Evolutionary conservation across 92 coral and sea anemone genomes (phyloP), one percentile per base, ranked within the genome.

Genomic region (Muricea muricata): DNA sequence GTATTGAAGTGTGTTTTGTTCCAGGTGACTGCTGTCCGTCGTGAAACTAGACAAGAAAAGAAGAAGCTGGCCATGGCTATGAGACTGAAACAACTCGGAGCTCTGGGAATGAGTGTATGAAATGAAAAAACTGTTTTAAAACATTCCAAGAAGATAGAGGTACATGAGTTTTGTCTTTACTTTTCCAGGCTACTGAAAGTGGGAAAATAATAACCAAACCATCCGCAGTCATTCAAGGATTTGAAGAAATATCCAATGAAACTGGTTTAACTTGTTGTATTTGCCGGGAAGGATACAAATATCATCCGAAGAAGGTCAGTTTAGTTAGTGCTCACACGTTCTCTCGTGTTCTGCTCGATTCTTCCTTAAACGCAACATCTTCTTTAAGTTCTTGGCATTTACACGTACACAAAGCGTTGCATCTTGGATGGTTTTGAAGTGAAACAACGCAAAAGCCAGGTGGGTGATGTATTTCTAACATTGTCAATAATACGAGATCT

Each of bases 41-140:
- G 99, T 17, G 92, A 94, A 70, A 96, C 99, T 0, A 85, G 97
- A 57, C 88, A 88, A 6, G 99, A 96, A 85, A 96, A 96, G 60
- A 96, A 96, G 91, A 90, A 90, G 20, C 93, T 96, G 0, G 99
- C 99, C 1, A 96, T 96, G 99, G 99, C 99, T 60, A 96, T 96
- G 99, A 85, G 99, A 83, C 92, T 93, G 80, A 96, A 96, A 75
- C 99, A 96, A 47, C 99, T 96, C 15, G 99, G 99, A 23, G 98
- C 97, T 13, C 93, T 96, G 12, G 99, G 99, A 69, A 96, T 96
- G 98, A 92, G 94, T 94, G 98, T 95, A 50, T 13, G 82, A n/a
- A n/a, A n/a, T n/a, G n/a, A n/a, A n/a, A n/a, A n/a, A n/a, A n/a
- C n/a, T n/a, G n/a, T n/a, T n/a, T n/a, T n/a, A n/a, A n/a, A n/a